Evolutionary conservation across 2,888 invertebrate genomes (phyloP), one percentile per base, ranked within the genome.

Genomic region (Syrista parreyssii): DNA sequence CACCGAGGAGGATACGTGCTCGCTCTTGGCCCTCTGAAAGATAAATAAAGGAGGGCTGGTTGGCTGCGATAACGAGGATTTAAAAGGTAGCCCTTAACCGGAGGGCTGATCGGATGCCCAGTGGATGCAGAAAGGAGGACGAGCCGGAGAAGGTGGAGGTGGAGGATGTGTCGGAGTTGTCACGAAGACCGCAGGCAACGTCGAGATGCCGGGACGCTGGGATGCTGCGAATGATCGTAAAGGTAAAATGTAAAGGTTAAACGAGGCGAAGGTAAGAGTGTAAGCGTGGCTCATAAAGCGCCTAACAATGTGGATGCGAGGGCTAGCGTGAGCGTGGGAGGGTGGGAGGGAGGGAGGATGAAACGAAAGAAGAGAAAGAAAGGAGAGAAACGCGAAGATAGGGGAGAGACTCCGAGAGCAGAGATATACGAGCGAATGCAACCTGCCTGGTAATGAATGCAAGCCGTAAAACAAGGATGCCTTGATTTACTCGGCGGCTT

Each of bases 361-460:
- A 81, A 77, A 81, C 72, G 40, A 78, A 76, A 75, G 75, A 36
- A 69, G 71, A 75, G 75, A 75, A 76, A 73, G 77, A 78, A 55
- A 68, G 68, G 68, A 74, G 75, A 75, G 69, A 78, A 76, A 34
- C 73, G 72, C 32, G 40, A 40, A 15, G 36, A 69, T 36, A 30
- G 35, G 32, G 32, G 71, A 76, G 77, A 79, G 75, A 72, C 76
- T 73, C 74, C 34, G 31, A 36, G 75, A 74, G 35, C 69, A 81
- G 87, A 90, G 90, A 91, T 91, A 90, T 91, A 91, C 89, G 91
- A 90, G 88, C 89, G 86, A 88, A 83, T 87, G 86, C 88, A 88
- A 88, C 88, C 88, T 89, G 88, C 86, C 86, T 84, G 83, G 88
- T 91, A 91, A 91, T 90, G 89, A 91, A 91, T 90, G 90, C 89